Conservation (phyloP, 2,113 vertebrate genomes). For the Xyliphius kryptos region DNA sequence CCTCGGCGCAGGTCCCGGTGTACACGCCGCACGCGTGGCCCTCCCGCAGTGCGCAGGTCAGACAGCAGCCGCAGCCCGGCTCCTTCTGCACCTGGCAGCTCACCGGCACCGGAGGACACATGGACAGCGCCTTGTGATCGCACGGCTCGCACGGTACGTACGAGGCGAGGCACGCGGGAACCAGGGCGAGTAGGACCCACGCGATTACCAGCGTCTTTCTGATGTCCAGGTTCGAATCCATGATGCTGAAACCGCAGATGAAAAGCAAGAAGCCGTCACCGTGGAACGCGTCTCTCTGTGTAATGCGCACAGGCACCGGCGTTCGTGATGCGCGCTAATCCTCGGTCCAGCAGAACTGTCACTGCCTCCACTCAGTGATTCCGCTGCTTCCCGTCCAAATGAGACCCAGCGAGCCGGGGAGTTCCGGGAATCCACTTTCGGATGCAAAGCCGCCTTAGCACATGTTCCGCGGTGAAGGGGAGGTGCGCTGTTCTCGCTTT, state of each 20-base stretch:
- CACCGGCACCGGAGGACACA: conserved; percentile 80
- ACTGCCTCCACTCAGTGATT: background rate
- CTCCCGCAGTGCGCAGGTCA: conserved; percentile 89
- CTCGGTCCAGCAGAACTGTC: background rate
- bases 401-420: conserved; percentile 36
- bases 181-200: conserved; percentile 66
- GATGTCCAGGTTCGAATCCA: background rate
- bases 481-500: conserved; percentile 56
- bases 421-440: background rate
- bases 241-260: background rate
- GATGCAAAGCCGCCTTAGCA: conserved; percentile 43
- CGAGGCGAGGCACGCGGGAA: conserved; percentile 64
- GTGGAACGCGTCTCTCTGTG: too few species aligned
- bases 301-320: too few species aligned
- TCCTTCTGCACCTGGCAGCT: conserved; percentile 91
- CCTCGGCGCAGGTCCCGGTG: conserved; percentile 85
- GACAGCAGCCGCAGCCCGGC: conserved; percentile 95
- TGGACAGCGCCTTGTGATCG: conserved; percentile 81
- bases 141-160: conserved; percentile 93
- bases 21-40: conserved; percentile 91
- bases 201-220: conserved; percentile 66
- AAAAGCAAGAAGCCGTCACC: too few species aligned
- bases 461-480: conserved; percentile 55
- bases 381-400: conserved; percentile 9
- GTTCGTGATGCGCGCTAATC: background rate